Percentiles rank a stretch among this genome's conserved stretches.
phyloP scores from a whole-genome alignment of 2,797 vertebrate species.

The Fistularia commersonii region DNA sequence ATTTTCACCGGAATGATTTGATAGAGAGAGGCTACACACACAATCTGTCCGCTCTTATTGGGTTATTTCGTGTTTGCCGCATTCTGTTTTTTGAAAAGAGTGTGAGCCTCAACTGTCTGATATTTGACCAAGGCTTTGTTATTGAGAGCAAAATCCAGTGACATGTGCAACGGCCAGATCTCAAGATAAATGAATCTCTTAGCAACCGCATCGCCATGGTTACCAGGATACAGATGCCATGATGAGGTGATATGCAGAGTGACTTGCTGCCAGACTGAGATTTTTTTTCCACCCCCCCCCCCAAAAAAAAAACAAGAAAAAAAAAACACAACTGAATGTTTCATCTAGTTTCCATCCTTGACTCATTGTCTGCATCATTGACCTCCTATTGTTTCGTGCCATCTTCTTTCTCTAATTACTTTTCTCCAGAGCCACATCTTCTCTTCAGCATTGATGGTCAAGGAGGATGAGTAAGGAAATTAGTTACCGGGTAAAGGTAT shows the following conservation, averaged over 20 bases:
- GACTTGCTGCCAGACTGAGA: conserved; percentile 58
- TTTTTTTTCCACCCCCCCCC: conserved; percentile 23
- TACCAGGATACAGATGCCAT: conserved; percentile 73
- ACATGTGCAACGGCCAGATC: conserved; percentile 68
- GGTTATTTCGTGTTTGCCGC: neutral
- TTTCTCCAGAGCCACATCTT: too few relatives aligned
- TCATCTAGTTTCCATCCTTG: conserved; percentile 58
- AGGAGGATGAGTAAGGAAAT: too few relatives aligned
- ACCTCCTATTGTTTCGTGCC: conserved; percentile 29
- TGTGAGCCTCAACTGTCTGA: conserved; percentile 20
- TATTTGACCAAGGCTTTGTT: conserved; percentile 50
- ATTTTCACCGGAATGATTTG: neutral
- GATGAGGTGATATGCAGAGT: conserved; percentile 65
- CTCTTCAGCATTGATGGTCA: too few relatives aligned
- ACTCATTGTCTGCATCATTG: conserved; percentile 40
- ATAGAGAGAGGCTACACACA: too few relatives aligned
- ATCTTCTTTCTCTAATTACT: conserved; percentile 7
- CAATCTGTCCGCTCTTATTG: neutral
- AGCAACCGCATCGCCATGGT: conserved; percentile 72
- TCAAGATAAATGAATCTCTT: conserved; percentile 77
- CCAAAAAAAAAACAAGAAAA: conserved; percentile 5
- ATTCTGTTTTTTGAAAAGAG: conserved; percentile 1
- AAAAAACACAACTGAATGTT: conserved; percentile 47
- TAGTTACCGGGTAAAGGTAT: too few relatives aligned
- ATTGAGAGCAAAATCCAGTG: conserved; percentile 53